Evolutionary conservation across 2,888 invertebrate genomes (phyloP).

Genomic region (Conistra vaccinii): DNA sequence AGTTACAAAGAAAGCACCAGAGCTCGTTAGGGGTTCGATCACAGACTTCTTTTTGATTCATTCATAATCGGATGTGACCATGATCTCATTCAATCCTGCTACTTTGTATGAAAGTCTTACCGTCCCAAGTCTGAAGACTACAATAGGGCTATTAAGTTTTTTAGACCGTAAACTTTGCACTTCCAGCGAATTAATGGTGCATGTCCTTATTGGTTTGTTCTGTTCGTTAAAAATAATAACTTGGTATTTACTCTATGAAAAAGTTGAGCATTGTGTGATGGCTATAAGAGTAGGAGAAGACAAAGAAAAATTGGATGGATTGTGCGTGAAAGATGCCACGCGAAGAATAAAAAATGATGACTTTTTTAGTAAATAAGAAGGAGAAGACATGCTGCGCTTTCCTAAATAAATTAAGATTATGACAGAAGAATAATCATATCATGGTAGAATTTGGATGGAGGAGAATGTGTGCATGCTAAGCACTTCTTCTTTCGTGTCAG

Average conservation of each 20-base stretch:
- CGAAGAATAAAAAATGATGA: too few species aligned
- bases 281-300: too few species aligned
- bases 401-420: background rate
- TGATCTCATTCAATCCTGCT: background rate
- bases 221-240: background rate
- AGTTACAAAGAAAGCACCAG: background rate
- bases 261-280: background rate
- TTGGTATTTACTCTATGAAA: background rate
- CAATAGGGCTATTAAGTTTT: constrained; percentile 41
- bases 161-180: constrained; percentile 33
- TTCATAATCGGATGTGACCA: background rate
- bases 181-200: constrained; percentile 23
- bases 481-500: background rate
- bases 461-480: background rate
- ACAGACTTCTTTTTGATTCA: background rate
- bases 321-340: background rate
- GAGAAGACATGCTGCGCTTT: background rate
- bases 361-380: background rate
- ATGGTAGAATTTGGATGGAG: background rate
- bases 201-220: background rate
- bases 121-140: constrained; percentile 13
- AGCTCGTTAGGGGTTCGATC: background rate
- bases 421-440: too few species aligned
- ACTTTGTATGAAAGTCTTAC: background rate
- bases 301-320: background rate